Evolutionary conservation across 1,140 invertebrate species (phyloP), one percentile per base, ranked within the genome.

Genomic region (Trigoniulus corallinus): DNA sequence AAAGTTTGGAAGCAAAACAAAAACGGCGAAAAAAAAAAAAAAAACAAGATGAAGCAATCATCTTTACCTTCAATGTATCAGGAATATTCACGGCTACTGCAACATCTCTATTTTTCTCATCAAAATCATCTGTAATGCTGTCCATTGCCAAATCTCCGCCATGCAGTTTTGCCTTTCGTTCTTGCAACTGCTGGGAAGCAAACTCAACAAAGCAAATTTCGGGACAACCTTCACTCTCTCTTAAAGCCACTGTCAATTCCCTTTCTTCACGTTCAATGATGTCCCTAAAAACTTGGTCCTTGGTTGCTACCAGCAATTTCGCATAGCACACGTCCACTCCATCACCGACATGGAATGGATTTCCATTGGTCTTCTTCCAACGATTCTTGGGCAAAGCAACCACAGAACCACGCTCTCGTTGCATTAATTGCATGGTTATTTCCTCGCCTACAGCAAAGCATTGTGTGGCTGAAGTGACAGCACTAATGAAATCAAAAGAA

Each of bases 381-480:
- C 25, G 3, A 4, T 3, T 4, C 18, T 24, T 54, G 26, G 83
- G 79, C 51, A 81, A 75, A 23, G 85, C 79, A 44, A 82, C 70
- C 4, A 85, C 74, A 2, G 81, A 84, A 18, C 81, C 82, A 56
- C 81, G 80, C 55, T 81, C 74, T 22, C 88, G 78, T 58, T 82
- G 82, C 81, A 97, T 95, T 54, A 96, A 68, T 56, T 79, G 77
- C 69, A 97, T 77, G 26, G 75, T 81, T 21, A 96, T 78, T 22
- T 67, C 68, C 53, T 84, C 78, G 42, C 79, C 81, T 53, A 81
- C 72, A 53, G 76, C 76, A 50, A 77, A 73, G 0, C 71, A 67
- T n/a, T 61, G 65, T 59, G 74, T 74, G 48, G 71, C 70, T 59
- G 77, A 67, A 53, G 71, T 68, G 3, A 72, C 60, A 42, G 79